A percentile compares a stretch with the other conserved stretches of the same genome.
Evolutionary conservation across 2,113 vertebrate genomes (phyloP).

Genomic region (Heterocephalus glaber): DNA sequence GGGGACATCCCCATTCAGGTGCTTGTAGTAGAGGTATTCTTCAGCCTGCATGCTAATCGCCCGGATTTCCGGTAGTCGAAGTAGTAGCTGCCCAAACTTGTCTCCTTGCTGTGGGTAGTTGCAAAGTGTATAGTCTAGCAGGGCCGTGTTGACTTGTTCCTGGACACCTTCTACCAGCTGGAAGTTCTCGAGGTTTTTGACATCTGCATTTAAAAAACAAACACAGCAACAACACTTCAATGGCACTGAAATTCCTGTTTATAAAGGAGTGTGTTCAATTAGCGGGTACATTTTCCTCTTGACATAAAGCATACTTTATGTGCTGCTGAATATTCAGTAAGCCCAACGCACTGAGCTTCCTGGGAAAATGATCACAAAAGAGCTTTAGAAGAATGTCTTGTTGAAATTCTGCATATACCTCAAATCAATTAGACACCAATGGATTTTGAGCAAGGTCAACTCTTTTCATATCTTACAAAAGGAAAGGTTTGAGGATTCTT

Average conservation of each 20-base stretch:
- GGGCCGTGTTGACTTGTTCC: constrained; percentile 96
- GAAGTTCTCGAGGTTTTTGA: constrained; percentile 99
- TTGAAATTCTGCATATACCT: constrained; percentile 86
- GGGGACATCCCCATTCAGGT: constrained; percentile 98
- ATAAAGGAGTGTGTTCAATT: constrained; percentile 61
- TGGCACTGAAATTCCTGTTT: constrained; percentile 76
- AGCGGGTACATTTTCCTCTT: constrained; percentile 61
- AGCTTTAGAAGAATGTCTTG: constrained; percentile 78
- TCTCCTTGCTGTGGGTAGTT: constrained; percentile 98
- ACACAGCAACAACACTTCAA: constrained; percentile 55
- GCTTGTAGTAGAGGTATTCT: constrained; percentile 99
- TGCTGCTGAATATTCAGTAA: constrained; percentile 80
- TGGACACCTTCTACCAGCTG: constrained; percentile 98
- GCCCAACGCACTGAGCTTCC: constrained; percentile 73
- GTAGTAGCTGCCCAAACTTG: constrained; percentile 97
- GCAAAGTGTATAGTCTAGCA: constrained; percentile 98
- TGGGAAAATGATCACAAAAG: constrained; percentile 80
- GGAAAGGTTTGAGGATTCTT: constrained; percentile 86
- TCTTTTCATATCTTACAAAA: constrained; percentile 83
- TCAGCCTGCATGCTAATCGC: constrained; percentile 98
- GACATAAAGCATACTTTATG: constrained; percentile 73
- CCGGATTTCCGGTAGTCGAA: constrained; percentile 96
- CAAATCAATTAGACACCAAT: constrained; percentile 87
- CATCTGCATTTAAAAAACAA: constrained; percentile 87
- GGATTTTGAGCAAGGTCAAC: constrained; percentile 88